These are phyloP conservation scores for Teleiodes luculella DNA, from an alignment of 2,888 invertebrate genomes.

Conservation along the genomic window DNA sequence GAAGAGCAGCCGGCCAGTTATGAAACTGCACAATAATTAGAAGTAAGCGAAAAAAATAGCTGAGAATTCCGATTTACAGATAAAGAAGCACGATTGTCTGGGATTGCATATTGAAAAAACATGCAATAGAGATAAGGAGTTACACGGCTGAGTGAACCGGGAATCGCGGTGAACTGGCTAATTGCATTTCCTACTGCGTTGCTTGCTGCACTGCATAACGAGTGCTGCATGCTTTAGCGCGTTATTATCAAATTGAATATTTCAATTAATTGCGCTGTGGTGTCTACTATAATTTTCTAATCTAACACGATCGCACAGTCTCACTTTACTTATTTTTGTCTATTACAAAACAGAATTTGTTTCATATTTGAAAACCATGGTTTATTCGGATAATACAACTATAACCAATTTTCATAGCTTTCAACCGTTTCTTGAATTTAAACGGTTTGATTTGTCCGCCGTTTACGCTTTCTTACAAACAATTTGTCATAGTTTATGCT, in stretches of 20 bases:
- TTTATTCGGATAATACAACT: too few relatives aligned
- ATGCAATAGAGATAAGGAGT: constrained; percentile 76
- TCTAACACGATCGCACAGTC: neutral
- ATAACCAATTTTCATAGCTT: neutral
- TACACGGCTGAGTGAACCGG: constrained; percentile 64
- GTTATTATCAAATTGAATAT: constrained; percentile 17
- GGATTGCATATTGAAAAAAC: constrained; percentile 77
- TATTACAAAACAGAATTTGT: too few relatives aligned
- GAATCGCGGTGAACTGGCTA: constrained; percentile 59
- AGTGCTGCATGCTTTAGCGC: constrained; percentile 32
- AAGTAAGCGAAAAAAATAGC: constrained; percentile 71
- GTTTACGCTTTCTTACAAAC: constrained; percentile 17
- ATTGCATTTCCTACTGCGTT: constrained; percentile 75
- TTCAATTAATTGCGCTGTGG: constrained; percentile 4
- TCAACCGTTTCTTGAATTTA: neutral
- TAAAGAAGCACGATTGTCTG: constrained; percentile 69
- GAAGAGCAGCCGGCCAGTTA: constrained; percentile 58
- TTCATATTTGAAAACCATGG: too few relatives aligned
- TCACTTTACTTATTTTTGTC: neutral
- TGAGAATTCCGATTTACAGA: constrained; percentile 74
- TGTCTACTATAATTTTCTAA: constrained; percentile 3
- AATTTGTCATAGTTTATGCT: constrained; percentile 23
- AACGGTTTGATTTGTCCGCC: neutral
- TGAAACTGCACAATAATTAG: constrained; percentile 70
- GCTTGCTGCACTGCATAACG: constrained; percentile 51